These are phyloP conservation scores for Nasua narica DNA, from an alignment of 2,797 vertebrate species.

Conservation along the genomic window DNA sequence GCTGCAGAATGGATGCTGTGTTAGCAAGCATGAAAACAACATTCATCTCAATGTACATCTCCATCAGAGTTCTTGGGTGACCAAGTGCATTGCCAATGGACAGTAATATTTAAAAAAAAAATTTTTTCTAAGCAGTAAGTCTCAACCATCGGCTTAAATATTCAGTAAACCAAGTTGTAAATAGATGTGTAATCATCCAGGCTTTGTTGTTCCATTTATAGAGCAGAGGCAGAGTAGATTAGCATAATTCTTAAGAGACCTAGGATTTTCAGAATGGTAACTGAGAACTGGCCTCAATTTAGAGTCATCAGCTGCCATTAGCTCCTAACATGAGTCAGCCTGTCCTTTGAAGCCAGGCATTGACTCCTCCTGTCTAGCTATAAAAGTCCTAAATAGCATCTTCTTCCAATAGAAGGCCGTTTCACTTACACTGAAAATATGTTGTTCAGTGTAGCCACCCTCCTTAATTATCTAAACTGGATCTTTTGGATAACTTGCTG, in stretches of 20 bases:
- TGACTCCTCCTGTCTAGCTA: background rate
- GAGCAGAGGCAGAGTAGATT: background rate
- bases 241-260: background rate
- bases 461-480: background rate
- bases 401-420: background rate
- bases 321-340: background rate
- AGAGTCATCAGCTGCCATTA: background rate
- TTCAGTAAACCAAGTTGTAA: background rate
- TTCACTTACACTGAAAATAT: background rate
- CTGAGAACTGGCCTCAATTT: background rate
- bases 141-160: background rate
- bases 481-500: background rate
- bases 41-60: background rate
- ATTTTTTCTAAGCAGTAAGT: background rate
- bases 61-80: background rate
- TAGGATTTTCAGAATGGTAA: background rate
- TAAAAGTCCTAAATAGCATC: background rate
- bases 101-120: background rate
- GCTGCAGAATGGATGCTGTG: background rate
- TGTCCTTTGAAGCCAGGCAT: background rate
- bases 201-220: background rate
- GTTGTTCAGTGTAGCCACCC: background rate
- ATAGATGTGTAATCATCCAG: background rate
- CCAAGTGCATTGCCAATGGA: background rate
- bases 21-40: background rate